phyloP scores from a whole-genome alignment of 2,797 vertebrate genomes.

The Coreius guichenoti region DNA sequence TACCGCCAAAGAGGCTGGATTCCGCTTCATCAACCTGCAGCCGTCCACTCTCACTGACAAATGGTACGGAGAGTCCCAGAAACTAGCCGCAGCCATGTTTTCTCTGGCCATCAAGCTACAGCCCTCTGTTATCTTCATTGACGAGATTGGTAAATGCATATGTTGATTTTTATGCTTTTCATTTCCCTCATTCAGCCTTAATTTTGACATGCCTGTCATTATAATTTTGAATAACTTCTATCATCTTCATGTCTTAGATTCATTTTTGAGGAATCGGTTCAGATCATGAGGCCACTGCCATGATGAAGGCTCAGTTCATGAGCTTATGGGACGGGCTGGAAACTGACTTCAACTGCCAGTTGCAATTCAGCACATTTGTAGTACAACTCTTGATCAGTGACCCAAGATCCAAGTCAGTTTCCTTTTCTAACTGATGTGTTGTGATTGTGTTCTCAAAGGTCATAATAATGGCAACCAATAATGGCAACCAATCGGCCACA shows the following conservation, averaged over 20 bases:
- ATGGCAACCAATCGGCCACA: slow-evolving; percentile 98
- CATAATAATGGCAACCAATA: slow-evolving; percentile 97
- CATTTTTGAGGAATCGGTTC: slow-evolving; percentile 93
- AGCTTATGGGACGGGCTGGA: slow-evolving; percentile 98
- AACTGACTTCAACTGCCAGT: slow-evolving; percentile 92
- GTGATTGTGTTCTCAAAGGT: slow-evolving; percentile 77
- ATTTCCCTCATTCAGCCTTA: neutral
- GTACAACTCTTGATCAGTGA: neutral
- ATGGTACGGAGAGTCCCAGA: slow-evolving; percentile 98
- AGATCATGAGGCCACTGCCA: slow-evolving; percentile 96
- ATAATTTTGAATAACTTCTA: neutral
- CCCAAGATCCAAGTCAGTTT: neutral
- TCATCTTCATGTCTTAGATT: slow-evolving; percentile 77
- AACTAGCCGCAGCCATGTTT: slow-evolving; percentile 95
- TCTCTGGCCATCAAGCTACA: slow-evolving; percentile 94
- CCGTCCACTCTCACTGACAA: slow-evolving; percentile 96
- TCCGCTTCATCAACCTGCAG: slow-evolving; percentile 97
- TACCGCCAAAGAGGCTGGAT: slow-evolving; percentile 94
- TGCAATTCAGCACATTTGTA: slow-evolving; percentile 51
- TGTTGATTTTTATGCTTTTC: neutral
- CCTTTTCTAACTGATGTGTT: neutral
- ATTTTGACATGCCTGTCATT: neutral
- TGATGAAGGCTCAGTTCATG: slow-evolving; percentile 99
- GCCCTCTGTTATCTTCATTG: slow-evolving; percentile 96
- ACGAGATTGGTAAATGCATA: slow-evolving; percentile 90